Evolutionary conservation across 1,140 invertebrate species (phyloP).

Genomic region (Holotrichia oblita): DNA sequence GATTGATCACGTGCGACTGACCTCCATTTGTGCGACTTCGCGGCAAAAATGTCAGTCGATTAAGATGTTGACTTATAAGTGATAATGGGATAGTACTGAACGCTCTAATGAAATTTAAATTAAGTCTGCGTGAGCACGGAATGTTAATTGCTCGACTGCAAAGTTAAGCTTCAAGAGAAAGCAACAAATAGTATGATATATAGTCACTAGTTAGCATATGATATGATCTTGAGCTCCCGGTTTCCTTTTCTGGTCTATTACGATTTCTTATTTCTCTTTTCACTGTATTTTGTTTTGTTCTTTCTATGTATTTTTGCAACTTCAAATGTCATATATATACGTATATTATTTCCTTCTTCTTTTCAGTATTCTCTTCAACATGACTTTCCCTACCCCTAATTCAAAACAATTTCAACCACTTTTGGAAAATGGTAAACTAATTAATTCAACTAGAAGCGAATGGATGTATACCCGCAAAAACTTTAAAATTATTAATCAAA

Average conservation of each 20-base stretch:
- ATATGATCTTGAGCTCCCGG: too few relatives aligned
- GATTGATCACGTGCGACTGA: background rate
- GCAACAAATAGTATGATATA: too few relatives aligned
- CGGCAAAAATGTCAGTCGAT: background rate
- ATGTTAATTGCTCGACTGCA: background rate
- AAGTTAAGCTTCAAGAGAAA: background rate
- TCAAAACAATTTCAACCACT: too few relatives aligned
- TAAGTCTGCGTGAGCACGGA: background rate
- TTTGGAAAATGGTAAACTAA: too few relatives aligned
- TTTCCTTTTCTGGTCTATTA: too few relatives aligned
- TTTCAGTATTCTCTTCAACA: too few relatives aligned
- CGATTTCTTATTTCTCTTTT: too few relatives aligned
- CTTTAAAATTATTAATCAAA: slow-evolving; percentile 8
- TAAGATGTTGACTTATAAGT: background rate
- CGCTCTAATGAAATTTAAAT: background rate
- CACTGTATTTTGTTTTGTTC: too few relatives aligned
- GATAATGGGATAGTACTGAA: background rate
- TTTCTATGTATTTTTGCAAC: background rate
- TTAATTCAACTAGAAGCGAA: background rate
- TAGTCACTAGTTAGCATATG: too few relatives aligned
- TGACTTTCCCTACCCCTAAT: too few relatives aligned
- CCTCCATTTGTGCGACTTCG: background rate
- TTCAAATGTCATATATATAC: too few relatives aligned
- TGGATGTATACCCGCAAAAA: background rate
- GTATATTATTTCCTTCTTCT: too few relatives aligned